These are phyloP conservation scores for Alexandromys fortis DNA, from an alignment of 2,113 vertebrate genomes.

Conservation along the genomic window DNA sequence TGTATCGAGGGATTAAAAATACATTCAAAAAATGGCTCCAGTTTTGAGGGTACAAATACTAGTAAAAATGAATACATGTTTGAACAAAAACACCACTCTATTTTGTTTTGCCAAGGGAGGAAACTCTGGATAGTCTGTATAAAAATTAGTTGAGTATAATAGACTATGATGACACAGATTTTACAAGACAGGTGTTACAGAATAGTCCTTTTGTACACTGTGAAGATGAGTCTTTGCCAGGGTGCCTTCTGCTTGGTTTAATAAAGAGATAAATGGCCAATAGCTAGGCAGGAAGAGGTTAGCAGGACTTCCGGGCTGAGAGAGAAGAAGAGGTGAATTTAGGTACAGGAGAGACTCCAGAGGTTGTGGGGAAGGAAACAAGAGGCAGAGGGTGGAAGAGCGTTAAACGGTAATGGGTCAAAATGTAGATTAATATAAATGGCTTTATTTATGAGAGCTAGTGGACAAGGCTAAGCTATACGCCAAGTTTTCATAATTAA, in stretches of 20 bases:
- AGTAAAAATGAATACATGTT: background rate
- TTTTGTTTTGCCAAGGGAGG: conserved; percentile 13
- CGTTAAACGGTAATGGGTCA: too few species aligned
- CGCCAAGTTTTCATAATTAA: too few species aligned
- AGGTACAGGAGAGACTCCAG: too few species aligned
- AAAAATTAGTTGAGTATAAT: background rate
- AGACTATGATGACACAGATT: background rate
- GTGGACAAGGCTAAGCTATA: too few species aligned
- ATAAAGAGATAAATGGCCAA: too few species aligned
- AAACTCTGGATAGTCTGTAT: background rate
- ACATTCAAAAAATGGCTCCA: background rate
- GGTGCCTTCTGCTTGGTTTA: too few species aligned
- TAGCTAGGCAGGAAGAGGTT: too few species aligned
- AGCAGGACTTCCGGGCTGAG: too few species aligned
- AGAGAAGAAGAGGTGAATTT: too few species aligned
- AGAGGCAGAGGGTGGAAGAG: too few species aligned
- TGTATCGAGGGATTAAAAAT: background rate
- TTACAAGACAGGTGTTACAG: background rate
- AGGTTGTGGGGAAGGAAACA: too few species aligned
- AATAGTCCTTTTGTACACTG: background rate
- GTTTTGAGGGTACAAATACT: background rate
- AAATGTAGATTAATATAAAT: background rate
- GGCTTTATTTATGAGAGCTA: background rate
- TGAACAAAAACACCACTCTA: background rate
- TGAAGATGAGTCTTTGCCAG: too few species aligned